phyloP scores from a whole-genome alignment of 2,888 invertebrate species.

The Rhyacophila evoluta region DNA sequence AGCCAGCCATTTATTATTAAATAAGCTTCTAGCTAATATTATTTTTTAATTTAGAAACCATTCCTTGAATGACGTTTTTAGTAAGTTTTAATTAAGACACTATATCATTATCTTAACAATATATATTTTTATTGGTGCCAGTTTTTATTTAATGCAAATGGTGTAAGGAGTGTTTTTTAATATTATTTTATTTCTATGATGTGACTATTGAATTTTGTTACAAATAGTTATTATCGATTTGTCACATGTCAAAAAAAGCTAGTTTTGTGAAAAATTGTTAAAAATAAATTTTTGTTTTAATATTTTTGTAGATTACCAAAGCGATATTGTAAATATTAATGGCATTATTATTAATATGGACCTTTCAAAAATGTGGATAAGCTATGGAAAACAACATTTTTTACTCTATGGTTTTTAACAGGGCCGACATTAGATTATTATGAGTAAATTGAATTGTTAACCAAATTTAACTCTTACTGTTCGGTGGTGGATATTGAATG shows the following conservation, averaged over 20 bases:
- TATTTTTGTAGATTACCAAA: background rate
- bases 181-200: background rate
- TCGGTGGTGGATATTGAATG: too few species aligned
- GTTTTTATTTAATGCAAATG: constrained; percentile 10
- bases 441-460: too few species aligned
- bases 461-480: too few species aligned
- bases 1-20: background rate
- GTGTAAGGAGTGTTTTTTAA: background rate
- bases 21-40: background rate
- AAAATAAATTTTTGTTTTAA: background rate
- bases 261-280: background rate
- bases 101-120: background rate
- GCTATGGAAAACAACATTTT: too few species aligned
- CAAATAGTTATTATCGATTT: constrained; percentile 4
- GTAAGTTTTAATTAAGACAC: constrained; percentile 2
- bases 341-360: background rate
- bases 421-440: too few species aligned
- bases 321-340: background rate
- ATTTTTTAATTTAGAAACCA: background rate
- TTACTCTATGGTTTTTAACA: too few species aligned
- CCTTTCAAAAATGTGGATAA: background rate
- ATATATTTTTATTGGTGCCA: background rate
- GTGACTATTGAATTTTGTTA: background rate
- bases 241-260: background rate
- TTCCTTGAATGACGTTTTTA: background rate